These are phyloP conservation scores for Cataglyphis hispanica DNA, from an alignment of 1,140 invertebrate genomes.

Conservation along the genomic window DNA sequence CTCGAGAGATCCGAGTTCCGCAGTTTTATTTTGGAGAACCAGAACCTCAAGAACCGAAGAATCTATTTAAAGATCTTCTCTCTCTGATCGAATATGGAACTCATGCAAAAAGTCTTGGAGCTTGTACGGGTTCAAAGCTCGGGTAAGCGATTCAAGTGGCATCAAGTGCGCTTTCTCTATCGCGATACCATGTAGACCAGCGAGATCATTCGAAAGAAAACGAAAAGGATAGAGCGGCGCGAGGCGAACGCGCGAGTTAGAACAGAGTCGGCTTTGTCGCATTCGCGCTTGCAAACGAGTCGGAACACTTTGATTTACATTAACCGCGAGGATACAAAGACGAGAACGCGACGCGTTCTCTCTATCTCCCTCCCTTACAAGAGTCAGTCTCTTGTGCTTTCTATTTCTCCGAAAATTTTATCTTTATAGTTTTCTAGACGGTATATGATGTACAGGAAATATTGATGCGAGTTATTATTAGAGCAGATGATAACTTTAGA, in stretches of 20 bases:
- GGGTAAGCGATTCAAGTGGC: constrained; percentile 79
- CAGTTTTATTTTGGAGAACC: neutral
- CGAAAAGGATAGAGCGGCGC: constrained; percentile 24
- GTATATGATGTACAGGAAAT: constrained; percentile 38
- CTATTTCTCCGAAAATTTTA: constrained; percentile 64
- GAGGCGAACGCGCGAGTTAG: constrained; percentile 71
- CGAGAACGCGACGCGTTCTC: constrained; percentile 47
- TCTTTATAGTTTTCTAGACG: constrained; percentile 25
- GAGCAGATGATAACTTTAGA: constrained; percentile 11
- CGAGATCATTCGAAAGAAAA: constrained; percentile 52
- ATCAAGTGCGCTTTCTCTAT: constrained; percentile 77
- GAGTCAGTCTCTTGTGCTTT: constrained; percentile 13
- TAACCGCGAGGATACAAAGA: constrained; percentile 78
- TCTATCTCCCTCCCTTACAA: constrained; percentile 10
- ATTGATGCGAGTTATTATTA: neutral
- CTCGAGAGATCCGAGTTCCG: neutral
- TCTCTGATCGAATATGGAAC: constrained; percentile 2
- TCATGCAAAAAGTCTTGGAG: constrained; percentile 47
- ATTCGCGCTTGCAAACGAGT: constrained; percentile 76
- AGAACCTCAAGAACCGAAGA: neutral
- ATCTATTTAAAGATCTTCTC: constrained; percentile 31
- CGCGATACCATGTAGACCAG: constrained; percentile 52
- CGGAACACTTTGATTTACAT: constrained; percentile 79
- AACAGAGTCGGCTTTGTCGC: constrained; percentile 80
- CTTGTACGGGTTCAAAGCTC: constrained; percentile 79